Base-by-base conservation (phyloP, 2,797 vertebrate species). In the Bufotes viridis region DNA sequence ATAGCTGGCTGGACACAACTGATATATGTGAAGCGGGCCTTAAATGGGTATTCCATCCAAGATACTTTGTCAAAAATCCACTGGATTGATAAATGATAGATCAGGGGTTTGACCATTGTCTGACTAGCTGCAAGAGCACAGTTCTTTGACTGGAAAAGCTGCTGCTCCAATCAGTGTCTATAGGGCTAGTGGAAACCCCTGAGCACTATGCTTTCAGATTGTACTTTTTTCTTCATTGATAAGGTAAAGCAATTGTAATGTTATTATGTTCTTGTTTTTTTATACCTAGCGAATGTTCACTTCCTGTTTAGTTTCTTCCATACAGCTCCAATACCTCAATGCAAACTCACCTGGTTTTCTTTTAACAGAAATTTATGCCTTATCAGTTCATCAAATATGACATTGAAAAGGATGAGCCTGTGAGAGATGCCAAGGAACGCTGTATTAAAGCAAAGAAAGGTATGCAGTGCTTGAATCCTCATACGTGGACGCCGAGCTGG, bases 311-410 rank as follows among this genome's bases (percentile, higher is more conserved):
- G 29, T 34, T 34, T 34, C 29, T 34, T 34, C 29, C 29, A 34
- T 34, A 34, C 29, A 34, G n/a, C 29, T 74, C 11, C 15, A 3
- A 42, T 58, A 22, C 55, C 18, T 58, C 10, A 84, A 29, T 58
- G 12, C 2, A 34, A 74, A 42, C 3, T n/a, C n/a, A 12, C 4
- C 15, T n/a, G 9, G 55, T 34, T 72, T 84, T n/a, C 13, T 65
- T 9, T 87, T 53, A n/a, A 72, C 88, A 98, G 97, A 94, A 92
- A 94, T 0, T 82, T 0, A 0, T 4, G 81, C 8, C 11, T 0
- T 97, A 94, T 22, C 93, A 94, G 13, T 93, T 98, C 69, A 95
- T 98, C 90, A 95, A 94, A 90, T 98, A 97, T 7, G 96, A 98
- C 58, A 93, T 95, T 85, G 97, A 98, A 90, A 97, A 93, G 91